These are phyloP conservation scores for Cheilosia variabilis DNA, from an alignment of 2,888 invertebrate genomes.

Conservation along the genomic window DNA sequence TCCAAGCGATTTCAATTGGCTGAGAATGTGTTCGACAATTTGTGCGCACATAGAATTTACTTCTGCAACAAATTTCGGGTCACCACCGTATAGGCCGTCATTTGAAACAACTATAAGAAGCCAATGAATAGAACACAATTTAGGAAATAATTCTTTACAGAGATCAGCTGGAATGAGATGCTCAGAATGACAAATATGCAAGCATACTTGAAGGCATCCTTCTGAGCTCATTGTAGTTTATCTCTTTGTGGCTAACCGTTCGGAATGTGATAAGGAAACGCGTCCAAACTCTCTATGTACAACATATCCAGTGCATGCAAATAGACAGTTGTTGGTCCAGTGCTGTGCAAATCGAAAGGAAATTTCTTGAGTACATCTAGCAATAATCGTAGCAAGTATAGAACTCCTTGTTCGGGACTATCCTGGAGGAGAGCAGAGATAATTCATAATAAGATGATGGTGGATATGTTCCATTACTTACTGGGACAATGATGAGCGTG, in stretches of 20 bases:
- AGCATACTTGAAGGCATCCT: no score
- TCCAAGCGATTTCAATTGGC: conserved; percentile 88
- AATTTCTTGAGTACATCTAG: conserved; percentile 91
- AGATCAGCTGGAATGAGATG: no score
- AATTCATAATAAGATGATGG: not conserved
- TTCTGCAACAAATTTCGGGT: conserved; percentile 92
- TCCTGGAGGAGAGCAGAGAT: conserved; percentile 85
- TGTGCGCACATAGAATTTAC: conserved; percentile 90
- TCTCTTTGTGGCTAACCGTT: conserved; percentile 84
- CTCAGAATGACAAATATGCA: no score
- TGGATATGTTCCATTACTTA: conserved; percentile 81
- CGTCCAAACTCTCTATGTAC: conserved; percentile 91
- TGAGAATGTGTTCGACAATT: conserved; percentile 90
- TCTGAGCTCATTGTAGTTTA: no score
- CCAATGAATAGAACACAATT: conserved; percentile 13
- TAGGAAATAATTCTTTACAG: not conserved
- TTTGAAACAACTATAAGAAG: conserved; percentile 91
- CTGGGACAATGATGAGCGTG: conserved; percentile 92
- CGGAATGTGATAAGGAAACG: conserved; percentile 93
- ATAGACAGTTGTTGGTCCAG: conserved; percentile 88
- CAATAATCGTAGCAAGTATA: conserved; percentile 91
- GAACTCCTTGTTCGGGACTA: conserved; percentile 93
- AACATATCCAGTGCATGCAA: conserved; percentile 91
- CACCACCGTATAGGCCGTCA: conserved; percentile 95
- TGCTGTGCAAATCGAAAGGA: conserved; percentile 88